Base-by-base conservation (phyloP, 2,888 invertebrate species). In the Barypeithes pellucidus region DNA sequence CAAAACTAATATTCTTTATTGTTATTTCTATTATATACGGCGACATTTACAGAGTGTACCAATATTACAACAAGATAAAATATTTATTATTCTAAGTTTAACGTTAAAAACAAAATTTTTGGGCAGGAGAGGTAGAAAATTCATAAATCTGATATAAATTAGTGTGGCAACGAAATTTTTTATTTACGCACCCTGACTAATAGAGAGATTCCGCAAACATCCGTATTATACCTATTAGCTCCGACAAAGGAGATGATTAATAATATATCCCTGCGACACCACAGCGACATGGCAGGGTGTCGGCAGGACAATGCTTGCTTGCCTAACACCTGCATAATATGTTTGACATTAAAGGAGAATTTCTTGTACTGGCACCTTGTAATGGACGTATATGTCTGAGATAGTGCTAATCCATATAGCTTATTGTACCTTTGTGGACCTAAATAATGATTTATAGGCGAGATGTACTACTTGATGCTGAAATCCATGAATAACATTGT, bases 281-380 rank as follows among this genome's bases (percentile, higher is more conserved):
- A 39, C n/a, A 67, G n/a, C 22, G 43, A 24, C 36, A 36, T 54
- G 57, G 41, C 66, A 54, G 29, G 57, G 54, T 66, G 66, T 66
- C 54, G 12, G 20, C 29, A 29, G 43, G 41, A 61, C 52, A 54
- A 65, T 50, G 39, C 39, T 14, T 9, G 22, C 41, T 14, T 9
- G 24, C 47, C 41, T 50, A 33, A 63, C 63, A 47, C 63, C 47
- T 43, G 47, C 24, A 50, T 50, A 63, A 63, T 29, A 16, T 50
- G 47, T 50, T 29, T 33, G 50, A 50, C 63, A 63, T 18, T 63
- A 47, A 12, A 36, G 50, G 50, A 24, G 33, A 18, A 24, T 24
- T 62, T 45, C 62, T 62, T 45, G 62, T 62, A 24, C 45, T 29
- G 29, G 5, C 20, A 11, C 60, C 60, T 60, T 41, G 41, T 60